Evolutionary conservation across 2,113 vertebrate species (phyloP), one percentile per base, ranked within the genome.

Genomic region (Acrocephalus kingi): DNA sequence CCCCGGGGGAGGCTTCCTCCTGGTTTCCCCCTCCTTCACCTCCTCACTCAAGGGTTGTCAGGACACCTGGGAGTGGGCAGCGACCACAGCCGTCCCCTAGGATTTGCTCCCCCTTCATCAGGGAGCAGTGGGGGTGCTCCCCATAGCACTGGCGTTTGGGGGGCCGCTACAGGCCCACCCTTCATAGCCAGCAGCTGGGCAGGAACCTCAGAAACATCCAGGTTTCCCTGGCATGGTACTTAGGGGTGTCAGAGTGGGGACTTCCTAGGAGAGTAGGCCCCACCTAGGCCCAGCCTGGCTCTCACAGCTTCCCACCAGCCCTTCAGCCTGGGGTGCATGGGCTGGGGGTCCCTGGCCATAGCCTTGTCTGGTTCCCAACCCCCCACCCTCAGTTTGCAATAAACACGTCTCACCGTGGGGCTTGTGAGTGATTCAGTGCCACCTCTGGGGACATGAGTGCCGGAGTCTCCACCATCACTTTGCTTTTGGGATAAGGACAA

Each of bases 1-100:
- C 46, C 6, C 43, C 1, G 0, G 8, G n/a, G 10, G 4, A 13
- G 18, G 24, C 4, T 39, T 62, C 12, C 37, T 85, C 48, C 58
- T 20, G 7, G 7, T 37, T 69, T 76, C 7, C 30, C 8, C 23
- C 22, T 59, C 18, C 66, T 49, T 39, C 35, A 25, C 12, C 30
- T 18, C 54, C 10, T 45, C 24, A 2, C 71, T 8, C 3, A 37
- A 28, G 20, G 33, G 48, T 33, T 68, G 18, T 35, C 25, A 35
- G 41, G 48, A 30, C 37, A 55, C 9, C 7, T 1, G 6, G 39
- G 11, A 30, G 14, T 3, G 30, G 43, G 43, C 73, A 87, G 49
- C 37, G n/a, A 33, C 55, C 75, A 19, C 51, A 37, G 20, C 22
- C 16, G 10, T 52, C 31, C 41, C 24, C 25, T 3, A 3, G 31